Evolutionary conservation across 2,888 invertebrate species (phyloP).

Genomic region (Parascotia fuliginaria): DNA sequence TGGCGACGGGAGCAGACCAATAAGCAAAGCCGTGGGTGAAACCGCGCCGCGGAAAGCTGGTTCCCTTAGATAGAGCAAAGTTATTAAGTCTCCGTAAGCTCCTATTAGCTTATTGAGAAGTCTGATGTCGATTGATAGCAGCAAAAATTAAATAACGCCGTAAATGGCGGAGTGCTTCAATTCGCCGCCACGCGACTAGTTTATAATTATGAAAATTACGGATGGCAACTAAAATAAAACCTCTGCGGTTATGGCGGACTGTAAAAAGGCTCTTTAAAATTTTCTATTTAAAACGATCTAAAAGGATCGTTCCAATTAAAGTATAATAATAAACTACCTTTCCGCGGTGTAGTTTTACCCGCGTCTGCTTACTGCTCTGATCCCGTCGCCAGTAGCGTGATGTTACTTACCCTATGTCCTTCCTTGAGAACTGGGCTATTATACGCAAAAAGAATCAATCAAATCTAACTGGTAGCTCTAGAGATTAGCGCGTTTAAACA

Average conservation of each 20-base stretch:
- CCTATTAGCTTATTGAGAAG: slow-evolving; percentile 39
- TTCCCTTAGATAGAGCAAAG: slow-evolving; percentile 12
- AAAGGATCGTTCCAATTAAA: slow-evolving; percentile 35
- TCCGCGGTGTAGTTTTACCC: too few species aligned
- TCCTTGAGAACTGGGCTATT: too few species aligned
- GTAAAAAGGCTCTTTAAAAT: slow-evolving; percentile 38
- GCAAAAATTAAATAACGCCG: slow-evolving; percentile 39
- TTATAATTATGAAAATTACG: slow-evolving; percentile 68
- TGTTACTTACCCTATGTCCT: too few species aligned
- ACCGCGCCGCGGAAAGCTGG: too few species aligned
- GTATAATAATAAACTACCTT: too few species aligned
- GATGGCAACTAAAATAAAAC: slow-evolving; percentile 59
- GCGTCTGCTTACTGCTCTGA: too few species aligned
- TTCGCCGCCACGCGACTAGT: slow-evolving; percentile 40
- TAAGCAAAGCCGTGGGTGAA: too few species aligned
- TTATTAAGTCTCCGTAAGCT: slow-evolving; percentile 25
- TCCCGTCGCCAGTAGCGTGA: too few species aligned
- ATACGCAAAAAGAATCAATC: too few species aligned
- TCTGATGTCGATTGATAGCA: slow-evolving; percentile 8
- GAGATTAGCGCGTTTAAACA: too few species aligned
- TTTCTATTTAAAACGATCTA: slow-evolving; percentile 34
- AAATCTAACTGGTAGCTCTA: too few species aligned
- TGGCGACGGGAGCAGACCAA: too few species aligned
- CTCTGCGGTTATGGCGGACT: slow-evolving; percentile 31
- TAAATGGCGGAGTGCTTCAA: slow-evolving; percentile 39